Base-by-base conservation (phyloP, 2,797 vertebrate species). In the Scarus forsteni region DNA sequence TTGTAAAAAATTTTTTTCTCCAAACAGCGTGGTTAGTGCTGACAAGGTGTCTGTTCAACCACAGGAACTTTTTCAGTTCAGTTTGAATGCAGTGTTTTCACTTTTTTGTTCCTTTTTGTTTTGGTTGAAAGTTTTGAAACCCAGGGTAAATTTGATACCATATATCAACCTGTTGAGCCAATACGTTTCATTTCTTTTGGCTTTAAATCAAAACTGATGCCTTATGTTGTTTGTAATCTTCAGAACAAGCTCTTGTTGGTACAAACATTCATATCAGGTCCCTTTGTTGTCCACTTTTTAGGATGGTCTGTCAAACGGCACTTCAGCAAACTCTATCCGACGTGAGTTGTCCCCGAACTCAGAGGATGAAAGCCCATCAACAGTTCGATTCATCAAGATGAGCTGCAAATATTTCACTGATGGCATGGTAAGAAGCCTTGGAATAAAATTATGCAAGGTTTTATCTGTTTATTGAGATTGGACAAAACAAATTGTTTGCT, bases 341-440 rank as follows among this genome's bases (percentile, higher is more conserved):
- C 95, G 97, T 52, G 94, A 96, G 58, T 86, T 95, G 38, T 99
- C 97, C 1, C 98, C 98, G 0, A 95, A 94, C 64, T 99, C 97
- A 0, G 98, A 99, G 87, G 98, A 99, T 39, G 98, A 99, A 59
- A 97, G 98, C 68, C 96, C 97, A 0, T 88, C 95, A 3, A 95
- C 96, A 0, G 96, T 97, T 63, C 98, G 97, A 86, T 99, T 99
- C 88, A 94, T 99, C 76, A 99, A 99, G 93, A 99, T 99, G 97
- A 99, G 98, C 89, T 99, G 98, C 91, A 97, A 98, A 59, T 99
- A 97, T 77, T 99, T 99, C 91, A 99, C 98, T 0, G 98, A 99
- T 54, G 98, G 98, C 77, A 98, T 99, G 98, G 98, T 98, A 90
- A 55, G 90, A 87, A n/a, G 7, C 40, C 14, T 1, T 0, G 10